Percentiles rank a stretch among this genome's conserved stretches.
Conservation (phyloP, 2,888 invertebrate genomes). For the Drymonia ruficornis region DNA sequence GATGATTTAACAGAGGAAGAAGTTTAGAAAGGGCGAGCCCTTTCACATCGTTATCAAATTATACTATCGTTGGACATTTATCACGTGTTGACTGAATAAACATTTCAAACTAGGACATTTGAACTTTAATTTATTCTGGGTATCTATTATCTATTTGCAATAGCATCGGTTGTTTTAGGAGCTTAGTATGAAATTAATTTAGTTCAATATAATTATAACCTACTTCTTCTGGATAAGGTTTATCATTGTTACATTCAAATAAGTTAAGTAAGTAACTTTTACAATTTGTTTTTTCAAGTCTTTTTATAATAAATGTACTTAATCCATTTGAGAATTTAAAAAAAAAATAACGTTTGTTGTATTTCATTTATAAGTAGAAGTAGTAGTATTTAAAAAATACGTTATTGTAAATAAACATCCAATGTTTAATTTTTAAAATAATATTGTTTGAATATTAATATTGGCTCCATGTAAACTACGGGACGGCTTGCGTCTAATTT, state of each 20-base stretch:
- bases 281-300: too few relatives aligned
- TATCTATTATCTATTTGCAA: neutral
- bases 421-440: neutral
- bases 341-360: too few relatives aligned
- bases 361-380: too few relatives aligned
- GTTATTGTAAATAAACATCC: neutral
- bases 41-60: constrained; percentile 41
- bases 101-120: constrained; percentile 12
- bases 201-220: too few relatives aligned
- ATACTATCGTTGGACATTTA: constrained; percentile 30
- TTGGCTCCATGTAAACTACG: constrained; percentile 58
- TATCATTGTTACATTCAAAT: too few relatives aligned
- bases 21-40: constrained; percentile 34
- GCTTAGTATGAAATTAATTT: too few relatives aligned
- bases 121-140: constrained; percentile 11
- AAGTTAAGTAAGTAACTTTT: too few relatives aligned
- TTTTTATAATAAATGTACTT: too few relatives aligned
- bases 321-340: too few relatives aligned
- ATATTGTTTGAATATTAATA: neutral
- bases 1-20: constrained; percentile 66
- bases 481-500: constrained; percentile 69
- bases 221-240: too few relatives aligned
- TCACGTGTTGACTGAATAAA: constrained; percentile 26
- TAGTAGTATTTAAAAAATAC: too few relatives aligned
- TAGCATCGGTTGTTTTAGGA: too few relatives aligned